Percentiles rank a stretch among this genome's conserved stretches.
These are phyloP conservation scores for Terebella lapidaria DNA, from an alignment of 2,888 invertebrate genomes.

Conservation along the genomic window DNA sequence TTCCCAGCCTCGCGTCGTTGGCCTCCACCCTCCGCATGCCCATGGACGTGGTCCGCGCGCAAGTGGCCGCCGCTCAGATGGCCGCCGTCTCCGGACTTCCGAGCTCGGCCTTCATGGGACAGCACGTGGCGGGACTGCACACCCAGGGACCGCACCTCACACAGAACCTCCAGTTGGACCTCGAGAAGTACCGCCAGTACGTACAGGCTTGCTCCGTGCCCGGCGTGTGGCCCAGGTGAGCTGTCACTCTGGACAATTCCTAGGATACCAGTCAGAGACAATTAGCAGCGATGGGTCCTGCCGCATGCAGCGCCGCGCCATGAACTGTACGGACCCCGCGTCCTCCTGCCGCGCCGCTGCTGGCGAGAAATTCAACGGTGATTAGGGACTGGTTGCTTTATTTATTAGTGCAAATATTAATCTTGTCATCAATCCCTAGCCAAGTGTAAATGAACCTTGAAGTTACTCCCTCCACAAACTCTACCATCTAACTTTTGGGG, in stretches of 20 bases:
- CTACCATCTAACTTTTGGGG: no score
- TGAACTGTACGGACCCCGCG: not conserved
- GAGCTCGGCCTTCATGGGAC: not conserved
- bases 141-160: not conserved
- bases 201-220: not conserved
- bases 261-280: not conserved
- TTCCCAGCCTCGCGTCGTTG: not conserved
- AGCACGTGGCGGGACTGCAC: not conserved
- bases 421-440: no score
- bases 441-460: no score
- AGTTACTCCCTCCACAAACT: no score
- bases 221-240: slow-evolving; percentile 1
- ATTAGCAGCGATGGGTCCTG: not conserved
- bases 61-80: not conserved
- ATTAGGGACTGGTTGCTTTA: no score
- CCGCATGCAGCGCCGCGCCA: not conserved
- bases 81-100: not conserved
- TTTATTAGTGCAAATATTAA: no score
- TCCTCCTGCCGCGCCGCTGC: not conserved
- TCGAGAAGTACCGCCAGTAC: slow-evolving; percentile 2
- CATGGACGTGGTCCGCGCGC: not conserved
- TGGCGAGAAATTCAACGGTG: no score
- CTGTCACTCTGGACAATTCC: no score
- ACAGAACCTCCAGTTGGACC: not conserved
- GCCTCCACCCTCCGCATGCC: not conserved